Evolutionary conservation across 2,888 invertebrate genomes (phyloP), one percentile per base, ranked within the genome.

Genomic region (Epiblema foenella): DNA sequence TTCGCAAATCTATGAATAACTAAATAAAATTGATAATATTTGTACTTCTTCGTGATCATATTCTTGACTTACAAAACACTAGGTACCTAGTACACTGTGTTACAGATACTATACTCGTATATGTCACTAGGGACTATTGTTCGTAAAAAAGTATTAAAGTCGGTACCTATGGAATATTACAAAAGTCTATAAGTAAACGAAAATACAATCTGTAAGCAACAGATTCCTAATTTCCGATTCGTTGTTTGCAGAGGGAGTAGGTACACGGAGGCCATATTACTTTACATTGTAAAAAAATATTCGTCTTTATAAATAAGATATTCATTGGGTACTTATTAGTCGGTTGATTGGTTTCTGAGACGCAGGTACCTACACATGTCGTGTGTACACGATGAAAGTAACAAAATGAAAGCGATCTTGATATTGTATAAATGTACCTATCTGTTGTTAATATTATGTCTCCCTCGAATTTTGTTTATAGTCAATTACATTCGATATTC

Each of bases 201-300:
- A 68, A 60, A 60, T 42, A 39, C 18, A 58, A 59, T 58, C 39
- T 11, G 12, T 24, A 20, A 52, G 20, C 39, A 39, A 52, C 64
- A n/a, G 37, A 18, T 29, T 46, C 20, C 29, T 51, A 58, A 64
- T 64, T 69, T 51, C 69, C 69, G 69, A 64, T 69, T 64, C 20
- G 20, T 56, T 69, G 39, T 64, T 69, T 69, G 51, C 49, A 29
- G 64, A 69, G 24, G 18, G 64, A 69, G 24, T 11, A 17, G 51
- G 57, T 51, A 64, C 20, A 39, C n/a, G 5, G 52, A 58, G 39
- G 20, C 49, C 33, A 62, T 46, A 54, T 60, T 57, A 39, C 37
- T 51, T 64, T 54, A 54, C 46, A 57, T 51, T 64, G 57, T 64
- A 37, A 24, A 17, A 37, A 63, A 57, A 51, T 33, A 33, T 69